These are phyloP conservation scores for Melanchra persicariae DNA, from an alignment of 2,888 invertebrate genomes.

Conservation along the genomic window DNA sequence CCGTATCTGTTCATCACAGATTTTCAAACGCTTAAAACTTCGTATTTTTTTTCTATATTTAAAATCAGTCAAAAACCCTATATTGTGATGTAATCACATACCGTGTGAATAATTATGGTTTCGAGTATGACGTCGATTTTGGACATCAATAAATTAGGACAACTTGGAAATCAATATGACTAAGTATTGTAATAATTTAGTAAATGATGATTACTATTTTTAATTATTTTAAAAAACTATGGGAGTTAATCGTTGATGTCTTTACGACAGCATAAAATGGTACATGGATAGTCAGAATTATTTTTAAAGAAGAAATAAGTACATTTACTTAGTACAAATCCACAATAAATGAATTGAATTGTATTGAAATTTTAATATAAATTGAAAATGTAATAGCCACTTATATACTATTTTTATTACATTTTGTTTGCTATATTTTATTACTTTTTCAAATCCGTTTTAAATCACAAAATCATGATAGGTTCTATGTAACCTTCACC, in stretches of 20 bases:
- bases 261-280: background rate
- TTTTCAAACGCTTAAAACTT: no score
- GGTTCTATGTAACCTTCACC: background rate
- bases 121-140: background rate
- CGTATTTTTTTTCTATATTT: background rate
- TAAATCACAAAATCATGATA: background rate
- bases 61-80: no score
- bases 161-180: conserved; percentile 2
- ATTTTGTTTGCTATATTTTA: background rate
- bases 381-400: no score
- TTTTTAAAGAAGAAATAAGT: no score
- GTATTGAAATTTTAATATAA: no score
- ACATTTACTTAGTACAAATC: no score
- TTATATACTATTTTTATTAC: background rate
- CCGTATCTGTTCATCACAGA: no score
- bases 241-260: conserved; percentile 4
- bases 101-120: background rate
- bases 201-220: background rate
- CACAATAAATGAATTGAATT: no score
- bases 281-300: background rate
- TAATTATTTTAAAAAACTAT: background rate
- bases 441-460: background rate
- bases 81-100: background rate
- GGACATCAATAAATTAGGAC: background rate
- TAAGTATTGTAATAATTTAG: no score